Evolutionary conservation across 2,888 invertebrate genomes (phyloP).

Genomic region (Microplitis deprimator): DNA sequence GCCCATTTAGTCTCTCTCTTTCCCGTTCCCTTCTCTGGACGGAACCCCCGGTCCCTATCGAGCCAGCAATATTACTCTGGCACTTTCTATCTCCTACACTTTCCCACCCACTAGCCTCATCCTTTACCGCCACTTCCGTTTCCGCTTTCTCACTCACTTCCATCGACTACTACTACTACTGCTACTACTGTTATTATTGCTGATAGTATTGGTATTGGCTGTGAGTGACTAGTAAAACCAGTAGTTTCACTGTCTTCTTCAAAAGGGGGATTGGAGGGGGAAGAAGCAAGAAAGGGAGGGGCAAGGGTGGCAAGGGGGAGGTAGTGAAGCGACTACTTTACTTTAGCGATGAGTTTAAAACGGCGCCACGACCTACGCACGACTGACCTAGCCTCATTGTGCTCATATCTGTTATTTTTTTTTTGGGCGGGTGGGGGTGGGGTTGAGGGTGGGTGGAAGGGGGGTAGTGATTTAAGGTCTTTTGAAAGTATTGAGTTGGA

Average conservation of each 20-base stretch:
- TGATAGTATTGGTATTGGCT: neutral
- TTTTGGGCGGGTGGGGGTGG: neutral
- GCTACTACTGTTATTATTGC: neutral
- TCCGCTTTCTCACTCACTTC: neutral
- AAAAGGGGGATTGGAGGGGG: neutral
- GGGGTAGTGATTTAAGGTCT: neutral
- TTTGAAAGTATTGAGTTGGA: neutral
- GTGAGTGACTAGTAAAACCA: neutral
- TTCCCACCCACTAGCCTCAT: neutral
- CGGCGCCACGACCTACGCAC: neutral
- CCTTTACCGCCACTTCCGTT: neutral
- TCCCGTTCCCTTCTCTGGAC: neutral
- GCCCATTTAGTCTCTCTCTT: neutral
- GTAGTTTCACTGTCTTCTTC: neutral
- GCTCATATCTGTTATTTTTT: neutral
- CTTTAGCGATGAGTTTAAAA: neutral
- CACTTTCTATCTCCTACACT: neutral
- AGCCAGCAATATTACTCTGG: neutral
- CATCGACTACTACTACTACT: neutral
- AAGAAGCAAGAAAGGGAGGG: neutral
- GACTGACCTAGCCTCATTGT: slow-evolving; percentile 1
- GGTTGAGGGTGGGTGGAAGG: neutral
- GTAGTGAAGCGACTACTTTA: neutral
- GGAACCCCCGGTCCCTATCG: neutral
- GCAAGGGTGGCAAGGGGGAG: neutral